phyloP scores from a whole-genome alignment of 2,797 vertebrate species.

The Etheostoma perlongum region DNA sequence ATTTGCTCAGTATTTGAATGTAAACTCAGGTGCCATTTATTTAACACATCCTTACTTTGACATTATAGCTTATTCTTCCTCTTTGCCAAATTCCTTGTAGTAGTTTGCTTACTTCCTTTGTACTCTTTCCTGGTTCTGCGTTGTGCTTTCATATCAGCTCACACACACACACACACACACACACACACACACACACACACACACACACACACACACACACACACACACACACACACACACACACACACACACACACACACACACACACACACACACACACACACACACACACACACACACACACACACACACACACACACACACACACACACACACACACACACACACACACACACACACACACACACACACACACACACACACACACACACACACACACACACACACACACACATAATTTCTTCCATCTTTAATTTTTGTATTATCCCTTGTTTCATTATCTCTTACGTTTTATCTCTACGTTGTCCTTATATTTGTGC shows the following conservation, averaged over 20 bases:
- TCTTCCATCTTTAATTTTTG: constrained; percentile 49
- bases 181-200: too few relatives aligned
- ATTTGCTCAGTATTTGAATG: constrained; percentile 35
- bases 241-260: constrained; percentile 1
- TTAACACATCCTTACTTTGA: constrained; percentile 20
- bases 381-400: too few relatives aligned
- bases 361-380: not conserved
- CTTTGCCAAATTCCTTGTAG: constrained; percentile 23
- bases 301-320: too few relatives aligned
- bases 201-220: not conserved
- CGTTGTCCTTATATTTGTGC: constrained; percentile 56
- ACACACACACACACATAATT: not conserved
- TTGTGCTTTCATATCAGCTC: constrained; percentile 22
- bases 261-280: too few relatives aligned
- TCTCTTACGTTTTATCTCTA: constrained; percentile 52
- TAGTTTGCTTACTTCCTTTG: constrained; percentile 31
- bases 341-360: too few relatives aligned
- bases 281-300: not conserved
- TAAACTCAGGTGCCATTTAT: constrained; percentile 33
- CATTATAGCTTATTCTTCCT: constrained; percentile 28
- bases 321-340: constrained; percentile 1
- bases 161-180: not conserved
- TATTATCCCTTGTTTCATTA: constrained; percentile 53
- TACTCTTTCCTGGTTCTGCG: constrained; percentile 25
- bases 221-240: constrained; percentile 11